Percentiles rank a stretch among this genome's conserved stretches.
Conservation (phyloP, 2,797 vertebrate genomes). For the Girardinus metallicus region DNA sequence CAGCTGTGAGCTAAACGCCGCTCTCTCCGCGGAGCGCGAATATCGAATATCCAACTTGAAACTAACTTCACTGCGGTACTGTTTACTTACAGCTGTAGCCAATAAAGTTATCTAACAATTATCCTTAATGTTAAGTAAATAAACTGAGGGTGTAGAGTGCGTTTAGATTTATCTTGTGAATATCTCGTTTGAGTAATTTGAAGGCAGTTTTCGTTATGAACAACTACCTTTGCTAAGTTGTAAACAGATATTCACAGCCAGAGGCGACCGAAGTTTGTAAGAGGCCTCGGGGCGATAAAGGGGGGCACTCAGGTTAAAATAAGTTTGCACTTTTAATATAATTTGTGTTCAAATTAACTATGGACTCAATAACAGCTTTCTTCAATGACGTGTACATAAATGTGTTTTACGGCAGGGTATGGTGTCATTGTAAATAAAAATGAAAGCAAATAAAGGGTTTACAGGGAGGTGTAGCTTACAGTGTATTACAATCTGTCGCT, state of each 20-base stretch:
- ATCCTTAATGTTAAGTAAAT: neutral
- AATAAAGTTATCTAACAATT: neutral
- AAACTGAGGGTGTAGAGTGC: neutral
- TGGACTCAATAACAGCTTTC: neutral
- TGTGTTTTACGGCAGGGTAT: neutral
- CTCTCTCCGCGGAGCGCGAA: too few species aligned
- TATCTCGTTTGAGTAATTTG: neutral
- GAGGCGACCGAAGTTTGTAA: neutral
- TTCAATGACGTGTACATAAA: neutral
- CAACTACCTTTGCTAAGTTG: neutral
- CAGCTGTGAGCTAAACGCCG: too few species aligned
- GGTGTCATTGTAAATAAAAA: neutral
- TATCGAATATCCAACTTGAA: too few species aligned
- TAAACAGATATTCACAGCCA: neutral
- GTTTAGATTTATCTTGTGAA: neutral
- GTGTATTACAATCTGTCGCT: neutral
- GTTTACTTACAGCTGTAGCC: neutral
- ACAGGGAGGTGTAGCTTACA: neutral
- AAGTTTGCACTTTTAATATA: neutral
- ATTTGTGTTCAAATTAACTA: neutral
- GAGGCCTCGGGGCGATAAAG: neutral
- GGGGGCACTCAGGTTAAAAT: neutral
- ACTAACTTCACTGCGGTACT: too few species aligned
- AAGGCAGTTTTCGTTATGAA: neutral
- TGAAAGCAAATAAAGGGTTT: neutral